Evolutionary conservation across 2,797 vertebrate genomes (phyloP).

Genomic region (Lutjanus argentimaculatus): DNA sequence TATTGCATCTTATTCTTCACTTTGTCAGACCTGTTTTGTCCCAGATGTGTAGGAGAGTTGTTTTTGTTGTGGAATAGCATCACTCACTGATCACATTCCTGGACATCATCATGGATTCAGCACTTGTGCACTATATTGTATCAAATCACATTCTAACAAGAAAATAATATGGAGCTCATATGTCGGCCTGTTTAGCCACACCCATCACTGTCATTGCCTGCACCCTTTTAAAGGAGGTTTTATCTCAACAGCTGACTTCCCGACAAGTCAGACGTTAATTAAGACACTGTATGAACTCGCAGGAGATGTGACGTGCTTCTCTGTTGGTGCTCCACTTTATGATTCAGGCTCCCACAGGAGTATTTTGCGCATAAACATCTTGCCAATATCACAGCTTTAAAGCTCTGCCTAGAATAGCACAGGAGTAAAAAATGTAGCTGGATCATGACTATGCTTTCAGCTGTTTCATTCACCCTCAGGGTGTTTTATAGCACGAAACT

Average conservation of each 20-base stretch:
- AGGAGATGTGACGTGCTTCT: slow-evolving; percentile 7
- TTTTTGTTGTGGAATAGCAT: background rate
- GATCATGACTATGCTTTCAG: slow-evolving; percentile 29
- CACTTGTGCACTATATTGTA: background rate
- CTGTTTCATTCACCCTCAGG: slow-evolving; percentile 9
- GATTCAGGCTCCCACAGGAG: slow-evolving; percentile 10
- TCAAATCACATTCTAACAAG: background rate
- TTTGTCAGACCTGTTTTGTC: background rate
- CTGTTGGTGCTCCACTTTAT: background rate
- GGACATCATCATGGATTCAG: background rate
- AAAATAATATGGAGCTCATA: background rate
- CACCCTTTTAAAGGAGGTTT: slow-evolving; percentile 18
- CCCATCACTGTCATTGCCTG: background rate
- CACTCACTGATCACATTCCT: background rate
- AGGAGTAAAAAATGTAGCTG: slow-evolving; percentile 8
- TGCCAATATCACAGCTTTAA: slow-evolving; percentile 27
- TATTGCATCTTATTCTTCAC: background rate
- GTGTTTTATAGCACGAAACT: background rate
- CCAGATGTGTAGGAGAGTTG: background rate
- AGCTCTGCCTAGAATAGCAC: slow-evolving; percentile 39
- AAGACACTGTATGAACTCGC: slow-evolving; percentile 25
- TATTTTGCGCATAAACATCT: slow-evolving; percentile 17
- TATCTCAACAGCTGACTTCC: slow-evolving; percentile 27
- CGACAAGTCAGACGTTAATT: slow-evolving; percentile 22
- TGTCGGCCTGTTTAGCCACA: slow-evolving; percentile 4